These are phyloP conservation scores for Trichacis sp. DNA, from an alignment of 2,888 invertebrate species.

Conservation along the genomic window DNA sequence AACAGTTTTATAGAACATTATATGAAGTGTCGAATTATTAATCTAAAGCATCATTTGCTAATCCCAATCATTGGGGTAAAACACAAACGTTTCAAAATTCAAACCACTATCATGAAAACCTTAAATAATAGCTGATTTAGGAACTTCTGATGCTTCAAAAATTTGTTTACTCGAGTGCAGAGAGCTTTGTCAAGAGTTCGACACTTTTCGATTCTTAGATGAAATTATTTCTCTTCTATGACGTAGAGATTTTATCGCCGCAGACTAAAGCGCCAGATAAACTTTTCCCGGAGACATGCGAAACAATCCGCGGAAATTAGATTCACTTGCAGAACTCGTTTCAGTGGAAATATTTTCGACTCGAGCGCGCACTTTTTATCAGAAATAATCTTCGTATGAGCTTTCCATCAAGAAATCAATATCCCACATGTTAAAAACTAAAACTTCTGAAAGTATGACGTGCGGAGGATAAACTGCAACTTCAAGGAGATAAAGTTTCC, in stretches of 20 bases:
- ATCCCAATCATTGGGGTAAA: too few relatives aligned
- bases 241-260: too few relatives aligned
- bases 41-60: too few relatives aligned
- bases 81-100: too few relatives aligned
- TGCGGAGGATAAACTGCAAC: constrained; percentile 7
- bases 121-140: too few relatives aligned
- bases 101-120: too few relatives aligned
- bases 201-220: background rate
- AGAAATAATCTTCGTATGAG: constrained; percentile 25
- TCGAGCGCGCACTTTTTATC: background rate
- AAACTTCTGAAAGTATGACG: background rate
- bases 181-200: constrained; percentile 26
- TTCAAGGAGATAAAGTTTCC: background rate
- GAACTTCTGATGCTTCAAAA: constrained; percentile 19
- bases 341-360: background rate
- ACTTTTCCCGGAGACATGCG: background rate
- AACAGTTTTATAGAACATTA: too few relatives aligned
- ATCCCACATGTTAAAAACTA: constrained; percentile 22
- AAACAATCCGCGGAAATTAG: background rate
- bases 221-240: constrained; percentile 29
- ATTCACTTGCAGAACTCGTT: background rate
- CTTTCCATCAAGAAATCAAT: constrained; percentile 20
- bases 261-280: background rate
- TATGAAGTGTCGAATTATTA: too few relatives aligned
- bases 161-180: constrained; percentile 33